Percentiles rank a stretch among this genome's conserved stretches.
Evolutionary conservation across 2,113 vertebrate genomes (phyloP).

Genomic region (Eudyptes chrysolophus): DNA sequence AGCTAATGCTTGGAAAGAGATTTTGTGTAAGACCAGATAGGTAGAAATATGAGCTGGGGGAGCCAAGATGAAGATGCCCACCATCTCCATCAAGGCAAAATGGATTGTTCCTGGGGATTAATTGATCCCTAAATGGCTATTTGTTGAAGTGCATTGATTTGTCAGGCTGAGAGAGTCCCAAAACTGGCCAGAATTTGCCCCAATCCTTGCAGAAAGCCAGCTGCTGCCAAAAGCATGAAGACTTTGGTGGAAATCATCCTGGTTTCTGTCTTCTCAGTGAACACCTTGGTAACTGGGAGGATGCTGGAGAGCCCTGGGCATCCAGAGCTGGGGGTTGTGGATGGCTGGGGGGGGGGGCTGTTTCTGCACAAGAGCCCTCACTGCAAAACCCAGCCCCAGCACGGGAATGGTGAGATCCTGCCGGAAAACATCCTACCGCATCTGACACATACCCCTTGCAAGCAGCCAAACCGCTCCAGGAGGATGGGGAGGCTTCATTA

Average conservation of each 20-base stretch:
- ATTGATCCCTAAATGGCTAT: not conserved
- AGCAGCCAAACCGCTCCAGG: rapidly evolving
- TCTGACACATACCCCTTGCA: not conserved
- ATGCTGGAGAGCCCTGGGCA: not conserved
- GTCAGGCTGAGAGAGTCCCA: not conserved
- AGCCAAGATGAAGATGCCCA: not conserved
- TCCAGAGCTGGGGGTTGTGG: not conserved
- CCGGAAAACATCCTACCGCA: not conserved
- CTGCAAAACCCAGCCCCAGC: not conserved
- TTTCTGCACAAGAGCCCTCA: not conserved
- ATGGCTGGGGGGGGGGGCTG: not conserved
- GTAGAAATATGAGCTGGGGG: not conserved
- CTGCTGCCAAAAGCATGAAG: not conserved
- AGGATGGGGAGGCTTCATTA: not conserved
- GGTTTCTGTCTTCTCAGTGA: not conserved
- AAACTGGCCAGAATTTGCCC: not conserved
- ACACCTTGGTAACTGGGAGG: not conserved
- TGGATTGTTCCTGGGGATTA: not conserved
- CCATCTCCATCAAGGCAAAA: not conserved
- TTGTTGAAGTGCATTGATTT: not conserved
- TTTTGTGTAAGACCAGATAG: not conserved
- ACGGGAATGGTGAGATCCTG: not conserved
- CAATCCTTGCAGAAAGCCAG: not conserved
- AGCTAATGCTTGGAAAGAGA: not conserved
- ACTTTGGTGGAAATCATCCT: not conserved